Base-by-base conservation (phyloP, 2,888 invertebrate genomes). In the Teleogryllus oceanicus region DNA sequence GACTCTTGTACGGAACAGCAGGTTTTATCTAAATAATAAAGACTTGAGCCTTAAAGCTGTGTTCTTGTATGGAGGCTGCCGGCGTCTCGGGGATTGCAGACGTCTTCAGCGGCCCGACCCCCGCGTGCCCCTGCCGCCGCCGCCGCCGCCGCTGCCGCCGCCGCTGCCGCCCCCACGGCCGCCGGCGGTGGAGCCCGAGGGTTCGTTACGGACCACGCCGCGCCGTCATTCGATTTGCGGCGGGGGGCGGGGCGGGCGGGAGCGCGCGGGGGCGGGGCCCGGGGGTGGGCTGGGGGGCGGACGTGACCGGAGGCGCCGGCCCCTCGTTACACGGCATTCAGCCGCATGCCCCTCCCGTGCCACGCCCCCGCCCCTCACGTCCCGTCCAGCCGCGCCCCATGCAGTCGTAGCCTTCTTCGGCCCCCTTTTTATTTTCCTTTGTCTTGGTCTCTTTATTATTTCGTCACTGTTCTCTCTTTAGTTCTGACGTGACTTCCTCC, bases 291-390 rank as follows among this genome's bases (percentile, higher is more conserved):
- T 62, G 12, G 62, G 62, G 62, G 62, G n/a, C n/a, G 62, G 62
- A 62, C 62, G 62, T 62, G 62, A 62, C 62, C 62, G 62, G n/a
- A 8, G 62, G 16, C 13, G 62, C 62, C 62, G 62, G 62, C 62
- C 62, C 16, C 62, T 62, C 62, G 62, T 62, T 62, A 62, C 62
- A 62, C n/a, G 62, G 62, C 62, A 62, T 62, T 62, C 62, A 62
- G 62, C n/a, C 62, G 62, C 16, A 3, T 16, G 62, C 13, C 62
- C n/a, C 62, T 62, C 62, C 62, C 37, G 37, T 8, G 37, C 37
- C 37, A 37, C 37, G 37, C 37, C 37, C 37, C 37, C 37, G 37
- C 37, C 37, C 37, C 37, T 37, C 37, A 37, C 37, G 37, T 37
- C 37, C 37, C 37, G 5, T 37, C 37, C 37, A 37, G 37, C 37